These are phyloP conservation scores for Bombycilla garrulus DNA, from an alignment of 2,113 vertebrate genomes.

Conservation along the genomic window DNA sequence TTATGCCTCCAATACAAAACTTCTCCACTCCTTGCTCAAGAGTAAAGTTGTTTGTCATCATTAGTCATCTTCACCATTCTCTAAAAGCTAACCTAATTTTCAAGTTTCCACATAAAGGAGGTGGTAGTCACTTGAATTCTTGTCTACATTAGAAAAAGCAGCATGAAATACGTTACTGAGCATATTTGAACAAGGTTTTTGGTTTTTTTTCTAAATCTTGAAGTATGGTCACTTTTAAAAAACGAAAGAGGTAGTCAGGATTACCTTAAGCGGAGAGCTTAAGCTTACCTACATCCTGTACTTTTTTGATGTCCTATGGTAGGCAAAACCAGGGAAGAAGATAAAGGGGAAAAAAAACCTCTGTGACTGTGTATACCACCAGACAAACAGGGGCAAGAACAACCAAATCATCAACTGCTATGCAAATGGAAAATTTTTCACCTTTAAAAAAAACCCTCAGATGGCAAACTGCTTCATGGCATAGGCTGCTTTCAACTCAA, in stretches of 20 bases:
- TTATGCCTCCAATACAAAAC: not conserved
- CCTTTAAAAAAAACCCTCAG: not conserved
- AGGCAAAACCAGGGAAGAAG: not conserved
- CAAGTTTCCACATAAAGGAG: not conserved
- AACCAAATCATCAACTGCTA: not conserved
- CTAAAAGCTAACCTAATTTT: not conserved
- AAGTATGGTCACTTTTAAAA: not conserved
- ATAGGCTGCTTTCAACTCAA: not conserved
- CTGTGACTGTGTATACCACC: not conserved
- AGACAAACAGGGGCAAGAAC: not conserved
- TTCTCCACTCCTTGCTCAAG: not conserved
- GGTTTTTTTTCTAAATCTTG: not conserved
- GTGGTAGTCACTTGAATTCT: not conserved
- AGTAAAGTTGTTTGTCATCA: not conserved
- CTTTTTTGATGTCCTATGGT: not conserved
- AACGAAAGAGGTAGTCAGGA: not conserved
- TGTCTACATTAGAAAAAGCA: not conserved
- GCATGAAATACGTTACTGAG: not conserved
- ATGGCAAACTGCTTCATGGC: not conserved
- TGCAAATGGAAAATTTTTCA: not conserved
- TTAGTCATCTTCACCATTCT: not conserved
- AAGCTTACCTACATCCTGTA: not conserved
- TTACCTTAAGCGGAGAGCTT: not conserved
- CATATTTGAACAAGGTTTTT: not conserved
- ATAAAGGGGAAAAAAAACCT: not conserved